Evolutionary conservation across 2,888 invertebrate genomes (phyloP).

Genomic region (Rugalucina vietnamica): DNA sequence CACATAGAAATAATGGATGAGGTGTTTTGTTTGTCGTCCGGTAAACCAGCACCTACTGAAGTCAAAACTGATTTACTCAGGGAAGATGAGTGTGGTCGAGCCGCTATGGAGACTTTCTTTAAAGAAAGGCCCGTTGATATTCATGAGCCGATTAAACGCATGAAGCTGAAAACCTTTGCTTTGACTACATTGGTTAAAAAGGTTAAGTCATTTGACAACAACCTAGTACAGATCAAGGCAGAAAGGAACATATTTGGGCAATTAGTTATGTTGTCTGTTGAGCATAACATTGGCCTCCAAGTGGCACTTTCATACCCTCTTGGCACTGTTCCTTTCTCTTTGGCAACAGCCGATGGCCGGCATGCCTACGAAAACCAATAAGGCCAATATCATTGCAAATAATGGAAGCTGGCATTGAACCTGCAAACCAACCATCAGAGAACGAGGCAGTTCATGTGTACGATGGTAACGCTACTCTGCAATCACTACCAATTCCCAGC

Average conservation of each 20-base stretch:
- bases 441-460: constrained; percentile 10
- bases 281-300: constrained; percentile 33
- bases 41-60: constrained; percentile 33
- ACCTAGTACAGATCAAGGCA: constrained; percentile 40
- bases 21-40: constrained; percentile 53
- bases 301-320: constrained; percentile 42
- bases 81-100: constrained; percentile 19
- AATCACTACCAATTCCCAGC: constrained; percentile 1
- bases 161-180: constrained; percentile 52
- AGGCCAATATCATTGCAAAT: constrained; percentile 35
- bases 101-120: constrained; percentile 31
- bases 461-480: constrained; percentile 40
- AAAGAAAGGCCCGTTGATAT: constrained; percentile 25
- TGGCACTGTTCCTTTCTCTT: constrained; percentile 47
- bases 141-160: constrained; percentile 39
- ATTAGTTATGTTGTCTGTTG: background rate
- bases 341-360: constrained; percentile 60
- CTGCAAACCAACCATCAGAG: background rate
- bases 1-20: background rate
- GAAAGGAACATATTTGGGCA: constrained; percentile 3
- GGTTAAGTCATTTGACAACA: background rate
- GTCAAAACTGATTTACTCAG: constrained; percentile 30
- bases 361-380: constrained; percentile 49
- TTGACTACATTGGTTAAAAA: background rate
- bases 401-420: constrained; percentile 9